A percentile compares a stretch with the other conserved stretches of the same genome.
phyloP scores from a whole-genome alignment of 2,113 vertebrate species.

The Archocentrus centrarchus region DNA sequence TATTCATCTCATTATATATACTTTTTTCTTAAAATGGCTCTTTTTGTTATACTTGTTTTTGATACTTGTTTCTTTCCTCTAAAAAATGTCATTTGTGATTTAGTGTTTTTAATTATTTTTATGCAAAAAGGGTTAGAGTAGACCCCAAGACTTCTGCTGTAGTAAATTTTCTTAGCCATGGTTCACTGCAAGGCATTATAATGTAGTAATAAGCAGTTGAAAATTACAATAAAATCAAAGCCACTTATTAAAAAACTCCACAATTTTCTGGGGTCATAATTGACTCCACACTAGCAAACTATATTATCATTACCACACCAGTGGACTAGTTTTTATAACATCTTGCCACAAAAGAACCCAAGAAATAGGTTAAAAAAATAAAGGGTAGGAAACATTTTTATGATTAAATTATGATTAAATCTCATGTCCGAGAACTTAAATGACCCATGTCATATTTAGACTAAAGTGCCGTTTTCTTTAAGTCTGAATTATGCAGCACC shows the following conservation, averaged over 20 bases:
- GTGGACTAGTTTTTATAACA: not conserved
- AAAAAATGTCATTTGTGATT: not conserved
- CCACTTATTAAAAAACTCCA: not conserved
- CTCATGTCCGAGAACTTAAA: not conserved
- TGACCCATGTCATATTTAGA: not conserved
- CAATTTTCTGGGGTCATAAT: too few species aligned
- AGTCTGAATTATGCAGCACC: not conserved
- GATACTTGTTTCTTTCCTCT: not conserved
- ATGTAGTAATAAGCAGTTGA: not conserved
- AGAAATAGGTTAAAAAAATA: not conserved
- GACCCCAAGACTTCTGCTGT: not conserved
- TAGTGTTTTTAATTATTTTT: not conserved
- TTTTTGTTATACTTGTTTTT: not conserved
- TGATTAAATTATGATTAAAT: not conserved
- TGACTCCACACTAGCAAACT: too few species aligned
- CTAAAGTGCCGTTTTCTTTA: not conserved
- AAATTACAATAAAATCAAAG: constrained; percentile 1
- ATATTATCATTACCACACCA: not conserved
- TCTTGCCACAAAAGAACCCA: accelerated
- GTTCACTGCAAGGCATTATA: not conserved
- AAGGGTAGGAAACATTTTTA: not conserved
- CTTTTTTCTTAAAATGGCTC: not conserved
- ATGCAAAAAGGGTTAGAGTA: not conserved
- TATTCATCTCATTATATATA: not conserved
- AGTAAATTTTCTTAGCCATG: not conserved